phyloP scores from a whole-genome alignment of 2,888 invertebrate genomes.

The Hyalella azteca region DNA sequence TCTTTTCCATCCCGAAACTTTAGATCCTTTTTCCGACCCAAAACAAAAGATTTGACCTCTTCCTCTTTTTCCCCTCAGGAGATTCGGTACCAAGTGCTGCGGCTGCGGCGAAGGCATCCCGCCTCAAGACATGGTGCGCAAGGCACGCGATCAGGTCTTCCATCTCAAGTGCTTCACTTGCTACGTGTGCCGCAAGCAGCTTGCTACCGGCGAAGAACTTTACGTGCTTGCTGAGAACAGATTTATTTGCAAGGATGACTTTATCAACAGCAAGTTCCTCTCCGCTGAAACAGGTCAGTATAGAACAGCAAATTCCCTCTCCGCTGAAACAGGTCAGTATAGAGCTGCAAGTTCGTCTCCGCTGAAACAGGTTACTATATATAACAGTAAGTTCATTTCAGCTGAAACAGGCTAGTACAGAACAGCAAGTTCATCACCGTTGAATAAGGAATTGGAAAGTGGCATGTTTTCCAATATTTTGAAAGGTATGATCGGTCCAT shows the following conservation, averaged over 20 bases:
- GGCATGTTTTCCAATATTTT: too few species aligned
- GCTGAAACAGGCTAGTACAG: slow-evolving; percentile 37
- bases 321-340: slow-evolving; percentile 40
- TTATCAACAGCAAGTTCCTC: slow-evolving; percentile 67
- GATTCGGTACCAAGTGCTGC: slow-evolving; percentile 97
- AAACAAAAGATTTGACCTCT: too few species aligned
- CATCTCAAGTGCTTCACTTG: slow-evolving; percentile 99
- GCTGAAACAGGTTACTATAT: slow-evolving; percentile 40
- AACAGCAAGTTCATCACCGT: slow-evolving; percentile 30
- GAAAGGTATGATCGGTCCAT: too few species aligned
- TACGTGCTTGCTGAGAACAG: slow-evolving; percentile 98
- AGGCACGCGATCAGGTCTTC: slow-evolving; percentile 97
- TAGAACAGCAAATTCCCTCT: slow-evolving; percentile 7
- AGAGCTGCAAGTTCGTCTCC: slow-evolving; percentile 23
- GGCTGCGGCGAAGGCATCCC: slow-evolving; percentile 96
- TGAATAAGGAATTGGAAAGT: too few species aligned
- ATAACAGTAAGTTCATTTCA: slow-evolving; percentile 24
- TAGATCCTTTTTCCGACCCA: too few species aligned
- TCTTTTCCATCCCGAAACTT: too few species aligned
- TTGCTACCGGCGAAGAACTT: slow-evolving; percentile 97
- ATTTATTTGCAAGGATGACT: slow-evolving; percentile 99
- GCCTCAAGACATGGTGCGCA: slow-evolving; percentile 94
- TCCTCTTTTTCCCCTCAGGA: slow-evolving; percentile 69
- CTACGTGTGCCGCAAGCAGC: slow-evolving; percentile 93
- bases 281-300: slow-evolving; percentile 41